Conservation (phyloP, 30 jellyfish, hydroid and myxozoan genomes). For the Pelagia noctiluca region DNA sequence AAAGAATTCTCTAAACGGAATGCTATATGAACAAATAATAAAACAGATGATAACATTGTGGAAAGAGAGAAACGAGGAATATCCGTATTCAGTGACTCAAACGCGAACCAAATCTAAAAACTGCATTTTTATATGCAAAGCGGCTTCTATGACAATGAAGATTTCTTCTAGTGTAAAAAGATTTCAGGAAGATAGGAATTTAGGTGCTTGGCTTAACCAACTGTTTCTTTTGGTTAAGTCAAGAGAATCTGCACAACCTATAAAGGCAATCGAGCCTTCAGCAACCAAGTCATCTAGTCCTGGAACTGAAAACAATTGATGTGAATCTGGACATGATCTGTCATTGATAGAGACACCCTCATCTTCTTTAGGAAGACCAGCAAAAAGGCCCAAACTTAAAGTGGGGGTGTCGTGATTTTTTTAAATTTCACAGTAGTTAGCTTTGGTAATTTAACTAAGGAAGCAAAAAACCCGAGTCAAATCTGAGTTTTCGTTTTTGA, state of each 20-base stretch:
- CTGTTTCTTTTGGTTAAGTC: constrained; percentile 55
- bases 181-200: constrained; percentile 46
- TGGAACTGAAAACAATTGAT: background rate
- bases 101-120: constrained; percentile 43
- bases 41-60: background rate
- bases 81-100: constrained; percentile 19
- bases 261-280: constrained; percentile 64
- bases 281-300: background rate
- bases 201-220: constrained; percentile 46
- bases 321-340: background rate
- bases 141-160: constrained; percentile 64
- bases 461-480: no score
- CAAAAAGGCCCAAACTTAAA: background rate
- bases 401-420: no score
- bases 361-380: background rate
- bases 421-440: no score
- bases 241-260: constrained; percentile 64
- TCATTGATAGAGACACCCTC: background rate
- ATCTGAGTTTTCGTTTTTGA: no score
- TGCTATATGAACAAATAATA: constrained; percentile 15
- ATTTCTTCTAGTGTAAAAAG: constrained; percentile 46
- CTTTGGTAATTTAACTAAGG: no score
- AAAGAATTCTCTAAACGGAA: constrained; percentile 30
- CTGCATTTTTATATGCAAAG: constrained; percentile 46
- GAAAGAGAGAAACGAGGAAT: constrained; percentile 27